A percentile compares a stretch with the other conserved stretches of the same genome.
These are phyloP conservation scores for Miniopterus natalensis DNA, from an alignment of 2,113 vertebrate species.

Conservation along the genomic window DNA sequence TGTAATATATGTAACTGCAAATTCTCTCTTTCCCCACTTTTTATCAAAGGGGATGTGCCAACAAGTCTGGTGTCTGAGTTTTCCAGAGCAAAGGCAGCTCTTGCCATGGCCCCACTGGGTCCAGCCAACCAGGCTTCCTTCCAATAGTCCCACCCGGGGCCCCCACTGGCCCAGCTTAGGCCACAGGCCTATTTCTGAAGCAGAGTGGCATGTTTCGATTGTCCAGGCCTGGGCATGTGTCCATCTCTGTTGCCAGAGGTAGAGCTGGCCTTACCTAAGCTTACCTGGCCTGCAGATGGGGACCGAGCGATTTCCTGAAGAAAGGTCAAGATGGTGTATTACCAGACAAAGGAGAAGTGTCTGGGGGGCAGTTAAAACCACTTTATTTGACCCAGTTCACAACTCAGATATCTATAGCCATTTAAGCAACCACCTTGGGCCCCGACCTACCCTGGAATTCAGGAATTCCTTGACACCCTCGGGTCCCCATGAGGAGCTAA, in stretches of 20 bases:
- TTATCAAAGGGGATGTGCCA: neutral
- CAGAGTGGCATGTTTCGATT: neutral
- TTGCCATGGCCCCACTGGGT: rapidly evolving
- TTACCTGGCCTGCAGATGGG: neutral
- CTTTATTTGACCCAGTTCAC: neutral
- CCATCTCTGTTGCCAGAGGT: neutral
- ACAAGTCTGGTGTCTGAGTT: neutral
- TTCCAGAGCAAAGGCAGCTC: neutral
- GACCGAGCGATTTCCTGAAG: neutral
- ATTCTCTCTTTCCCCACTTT: neutral
- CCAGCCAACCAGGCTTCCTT: neutral
- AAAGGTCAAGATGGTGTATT: neutral
- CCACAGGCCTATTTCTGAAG: neutral
- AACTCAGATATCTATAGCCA: neutral
- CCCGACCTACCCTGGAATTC: neutral
- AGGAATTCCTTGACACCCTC: neutral
- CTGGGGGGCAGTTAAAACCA: neutral
- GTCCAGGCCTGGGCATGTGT: neutral
- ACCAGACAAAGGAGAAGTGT: neutral
- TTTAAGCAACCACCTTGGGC: neutral
- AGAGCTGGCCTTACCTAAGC: neutral
- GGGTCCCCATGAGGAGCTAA: neutral
- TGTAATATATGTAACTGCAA: too few species aligned
- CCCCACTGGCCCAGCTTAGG: neutral
- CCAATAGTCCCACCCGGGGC: rapidly evolving